A percentile compares a stretch with the other conserved stretches of the same genome.
Conservation (phyloP, 2,888 invertebrate species). For the Tetanocera ferruginea region DNA sequence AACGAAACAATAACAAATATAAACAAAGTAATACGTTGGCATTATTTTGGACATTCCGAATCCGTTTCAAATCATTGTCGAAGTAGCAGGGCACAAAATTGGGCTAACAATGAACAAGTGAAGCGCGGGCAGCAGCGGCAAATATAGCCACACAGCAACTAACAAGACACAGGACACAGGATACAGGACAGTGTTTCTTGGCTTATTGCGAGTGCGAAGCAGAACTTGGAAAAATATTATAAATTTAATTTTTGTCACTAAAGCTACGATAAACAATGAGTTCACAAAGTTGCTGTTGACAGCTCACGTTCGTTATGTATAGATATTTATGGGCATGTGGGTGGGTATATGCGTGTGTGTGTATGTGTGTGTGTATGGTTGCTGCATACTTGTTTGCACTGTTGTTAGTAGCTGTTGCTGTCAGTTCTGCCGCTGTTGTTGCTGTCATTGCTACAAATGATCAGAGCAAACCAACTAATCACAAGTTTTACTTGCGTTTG, state of each 20-base stretch:
- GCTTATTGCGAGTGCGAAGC: too few relatives aligned
- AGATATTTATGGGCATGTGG: not conserved
- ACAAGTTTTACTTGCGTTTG: not conserved
- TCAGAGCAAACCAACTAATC: conserved; percentile 2
- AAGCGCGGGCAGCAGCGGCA: too few relatives aligned
- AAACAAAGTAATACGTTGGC: too few relatives aligned
- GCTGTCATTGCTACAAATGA: not conserved
- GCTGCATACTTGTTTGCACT: not conserved
- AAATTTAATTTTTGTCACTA: conserved; percentile 29
- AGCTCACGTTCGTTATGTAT: conserved; percentile 28
- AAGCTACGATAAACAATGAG: conserved; percentile 32
- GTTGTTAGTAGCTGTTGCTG: not conserved
- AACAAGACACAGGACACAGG: too few relatives aligned
- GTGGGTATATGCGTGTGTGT: not conserved
- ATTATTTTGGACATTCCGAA: too few relatives aligned
- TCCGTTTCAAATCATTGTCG: too few relatives aligned
- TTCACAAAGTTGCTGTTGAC: conserved; percentile 25
- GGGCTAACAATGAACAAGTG: too few relatives aligned
- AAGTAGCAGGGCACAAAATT: too few relatives aligned
- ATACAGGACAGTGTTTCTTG: too few relatives aligned
- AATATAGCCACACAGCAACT: too few relatives aligned
- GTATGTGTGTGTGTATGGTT: too few relatives aligned
- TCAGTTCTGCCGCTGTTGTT: not conserved
- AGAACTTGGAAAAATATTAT: not conserved
- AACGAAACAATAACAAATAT: too few relatives aligned